Evolutionary conservation across 2,888 invertebrate genomes (phyloP).

Genomic region (Drosophila falleni): DNA sequence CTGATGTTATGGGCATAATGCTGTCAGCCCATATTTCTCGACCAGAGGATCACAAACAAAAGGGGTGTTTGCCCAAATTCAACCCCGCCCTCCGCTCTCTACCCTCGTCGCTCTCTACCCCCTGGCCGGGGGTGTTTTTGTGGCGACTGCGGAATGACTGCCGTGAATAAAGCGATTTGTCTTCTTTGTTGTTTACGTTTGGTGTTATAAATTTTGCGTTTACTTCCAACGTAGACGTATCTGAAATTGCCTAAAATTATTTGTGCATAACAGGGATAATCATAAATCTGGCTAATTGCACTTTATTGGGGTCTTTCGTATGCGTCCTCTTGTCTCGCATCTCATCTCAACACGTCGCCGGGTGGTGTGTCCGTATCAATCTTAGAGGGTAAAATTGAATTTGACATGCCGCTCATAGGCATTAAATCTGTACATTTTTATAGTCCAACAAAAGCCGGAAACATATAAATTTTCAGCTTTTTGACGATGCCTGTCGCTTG

Average conservation of each 20-base stretch:
- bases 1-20: constrained; percentile 48
- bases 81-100: constrained; percentile 3
- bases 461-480: constrained; percentile 72
- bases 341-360: constrained; percentile 22
- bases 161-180: constrained; percentile 82
- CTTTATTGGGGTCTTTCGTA: constrained; percentile 70
- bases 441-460: constrained; percentile 50
- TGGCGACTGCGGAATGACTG: constrained; percentile 60
- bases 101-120: background rate
- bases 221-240: constrained; percentile 57
- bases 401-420: constrained; percentile 78
- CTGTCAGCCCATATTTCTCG: constrained; percentile 60
- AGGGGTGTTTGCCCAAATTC: constrained; percentile 54
- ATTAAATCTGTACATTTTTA: constrained; percentile 70
- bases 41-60: constrained; percentile 52
- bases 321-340: background rate
- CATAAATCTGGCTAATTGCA: constrained; percentile 85
- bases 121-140: constrained; percentile 63
- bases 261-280: constrained; percentile 84
- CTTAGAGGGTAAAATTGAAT: constrained; percentile 75
- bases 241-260: constrained; percentile 83
- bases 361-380: constrained; percentile 45
- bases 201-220: constrained; percentile 77
- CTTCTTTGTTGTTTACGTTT: constrained; percentile 78
- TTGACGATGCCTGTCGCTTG: constrained; percentile 57